Evolutionary conservation across 1,140 invertebrate species (phyloP).

Genomic region (Drosophila melanica): DNA sequence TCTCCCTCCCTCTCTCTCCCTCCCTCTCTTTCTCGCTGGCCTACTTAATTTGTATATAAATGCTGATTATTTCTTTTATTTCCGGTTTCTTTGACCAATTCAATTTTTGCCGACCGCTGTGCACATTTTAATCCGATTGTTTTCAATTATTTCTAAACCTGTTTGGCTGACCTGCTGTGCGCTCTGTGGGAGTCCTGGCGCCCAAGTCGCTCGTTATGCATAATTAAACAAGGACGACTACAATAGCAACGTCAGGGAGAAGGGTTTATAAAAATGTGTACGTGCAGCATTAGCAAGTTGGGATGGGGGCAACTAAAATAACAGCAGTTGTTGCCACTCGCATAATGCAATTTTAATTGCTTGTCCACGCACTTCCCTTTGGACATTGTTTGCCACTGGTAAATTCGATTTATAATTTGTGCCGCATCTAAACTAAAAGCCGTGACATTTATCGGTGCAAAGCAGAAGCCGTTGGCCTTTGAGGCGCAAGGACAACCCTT

Average conservation of each 20-base stretch:
- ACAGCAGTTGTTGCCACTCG: constrained; percentile 34
- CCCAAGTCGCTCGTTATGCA: constrained; percentile 54
- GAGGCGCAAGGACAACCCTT: constrained; percentile 39
- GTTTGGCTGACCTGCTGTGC: constrained; percentile 26
- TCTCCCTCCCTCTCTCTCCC: background rate
- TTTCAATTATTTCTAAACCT: constrained; percentile 71
- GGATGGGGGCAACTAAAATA: constrained; percentile 27
- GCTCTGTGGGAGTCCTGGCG: constrained; percentile 21
- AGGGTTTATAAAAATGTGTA: constrained; percentile 62
- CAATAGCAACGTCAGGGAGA: constrained; percentile 17
- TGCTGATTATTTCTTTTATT: constrained; percentile 38
- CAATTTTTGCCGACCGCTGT: constrained; percentile 39
- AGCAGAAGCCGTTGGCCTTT: constrained; percentile 21
- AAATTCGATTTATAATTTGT: constrained; percentile 18
- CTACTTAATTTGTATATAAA: constrained; percentile 37
- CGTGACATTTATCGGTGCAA: constrained; percentile 36
- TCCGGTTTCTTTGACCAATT: constrained; percentile 18
- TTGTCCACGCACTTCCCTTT: constrained; percentile 25
- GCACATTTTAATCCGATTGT: constrained; percentile 62
- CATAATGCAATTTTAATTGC: constrained; percentile 76
- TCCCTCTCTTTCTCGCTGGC: background rate
- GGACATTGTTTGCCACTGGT: constrained; percentile 4
- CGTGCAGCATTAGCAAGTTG: constrained; percentile 36
- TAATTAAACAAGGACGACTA: constrained; percentile 65
- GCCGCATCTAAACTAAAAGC: constrained; percentile 22